Base-by-base conservation (phyloP, 2,888 invertebrate genomes). In the Sphaerophoria rueppellii region DNA sequence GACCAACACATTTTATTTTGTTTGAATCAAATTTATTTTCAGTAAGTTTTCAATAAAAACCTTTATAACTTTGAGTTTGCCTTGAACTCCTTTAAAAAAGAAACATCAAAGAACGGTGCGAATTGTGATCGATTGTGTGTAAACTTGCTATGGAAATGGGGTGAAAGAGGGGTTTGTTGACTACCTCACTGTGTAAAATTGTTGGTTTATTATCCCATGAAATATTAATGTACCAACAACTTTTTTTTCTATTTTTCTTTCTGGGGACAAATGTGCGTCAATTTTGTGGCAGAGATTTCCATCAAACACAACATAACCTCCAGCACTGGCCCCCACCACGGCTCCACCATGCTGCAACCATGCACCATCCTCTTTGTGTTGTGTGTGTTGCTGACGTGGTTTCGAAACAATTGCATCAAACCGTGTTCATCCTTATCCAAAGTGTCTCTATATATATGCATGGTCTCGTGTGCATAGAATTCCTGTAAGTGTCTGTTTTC, bases 331-430 rank as follows among this genome's bases (percentile, higher is more conserved):
- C 55, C 11, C 14, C 48, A 14, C 11, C 16, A 7, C 5, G 0
- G 48, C 34, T 7, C 37, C 7, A 16, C 24, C 40, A 60, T 40
- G 11, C 16, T n/a, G 11, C n/a, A 37, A 37, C 37, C 16, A 0
- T 14, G 50, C n/a, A 46, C 12, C 4, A 46, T 46, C 2, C 2
- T 11, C 1, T 46, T n/a, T 55, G 35, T 55, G 35, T n/a, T 55
- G 35, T 55, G 35, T 14, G n/a, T 55, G 7, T 32, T 2, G 57
- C 16, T 58, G 16, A 9, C 32, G 24, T 32, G 32, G 67, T 67
- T 54, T 24, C 67, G 54, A 67, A 54, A 54, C 67, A 67, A 67
- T 67, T 67, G 24, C 40, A 67, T 40, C 9, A 3, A 67, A 54
- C 14, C 52, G n/a, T 67, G 54, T 43, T 24, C 24, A 54, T 67